These are phyloP conservation scores for Brachymystax lenok DNA, from an alignment of 2,797 vertebrate genomes.

Conservation along the genomic window DNA sequence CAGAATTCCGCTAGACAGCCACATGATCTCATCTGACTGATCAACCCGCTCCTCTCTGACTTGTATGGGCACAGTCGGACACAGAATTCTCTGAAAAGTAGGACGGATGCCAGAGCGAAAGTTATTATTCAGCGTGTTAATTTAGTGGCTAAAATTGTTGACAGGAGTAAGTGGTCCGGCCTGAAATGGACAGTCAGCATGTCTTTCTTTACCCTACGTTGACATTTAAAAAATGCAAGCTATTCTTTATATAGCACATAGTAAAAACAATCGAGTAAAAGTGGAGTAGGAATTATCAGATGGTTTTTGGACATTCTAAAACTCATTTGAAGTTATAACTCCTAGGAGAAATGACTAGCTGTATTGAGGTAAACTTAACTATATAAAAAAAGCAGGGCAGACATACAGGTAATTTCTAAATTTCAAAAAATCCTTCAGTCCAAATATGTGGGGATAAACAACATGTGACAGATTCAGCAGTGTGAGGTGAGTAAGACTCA, in stretches of 20 bases:
- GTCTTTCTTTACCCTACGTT: background rate
- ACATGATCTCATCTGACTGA: too few relatives aligned
- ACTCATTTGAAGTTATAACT: background rate
- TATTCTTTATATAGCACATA: background rate
- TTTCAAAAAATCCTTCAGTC: background rate
- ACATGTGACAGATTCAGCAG: background rate
- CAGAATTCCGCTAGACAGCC: too few relatives aligned
- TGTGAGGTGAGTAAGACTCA: background rate
- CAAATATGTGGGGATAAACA: background rate
- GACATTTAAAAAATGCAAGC: constrained; percentile 8
- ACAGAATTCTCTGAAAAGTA: background rate
- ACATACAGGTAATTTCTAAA: background rate
- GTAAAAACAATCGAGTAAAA: background rate
- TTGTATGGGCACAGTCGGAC: background rate
- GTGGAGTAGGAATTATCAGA: background rate
- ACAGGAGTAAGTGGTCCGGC: background rate
- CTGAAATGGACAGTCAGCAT: background rate
- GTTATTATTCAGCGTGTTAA: background rate
- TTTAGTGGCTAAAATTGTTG: constrained; percentile 8
- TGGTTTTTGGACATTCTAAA: background rate
- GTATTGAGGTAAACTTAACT: background rate
- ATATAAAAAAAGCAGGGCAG: background rate
- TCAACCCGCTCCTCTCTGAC: background rate
- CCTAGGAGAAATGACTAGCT: background rate
- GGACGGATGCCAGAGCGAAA: background rate